Evolutionary conservation across 1,140 invertebrate genomes (phyloP), one percentile per base, ranked within the genome.

Genomic region (Nasonia vitripennis): DNA sequence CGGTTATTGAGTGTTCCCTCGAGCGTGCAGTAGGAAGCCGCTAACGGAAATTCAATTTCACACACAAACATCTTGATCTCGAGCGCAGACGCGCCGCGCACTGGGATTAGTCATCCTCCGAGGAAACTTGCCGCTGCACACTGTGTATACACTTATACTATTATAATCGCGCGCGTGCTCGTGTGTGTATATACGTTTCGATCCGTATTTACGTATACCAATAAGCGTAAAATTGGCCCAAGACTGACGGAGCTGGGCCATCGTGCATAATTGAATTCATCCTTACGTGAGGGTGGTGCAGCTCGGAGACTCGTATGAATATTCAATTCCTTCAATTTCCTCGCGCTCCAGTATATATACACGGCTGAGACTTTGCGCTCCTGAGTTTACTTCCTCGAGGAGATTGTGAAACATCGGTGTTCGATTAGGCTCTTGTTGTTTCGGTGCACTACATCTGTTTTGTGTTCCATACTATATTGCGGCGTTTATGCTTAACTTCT

Each of bases 151-250:
- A 31, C 70, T 27, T 67, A 67, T 67, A 67, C 68, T 11, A 27
- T 71, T 45, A 45, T 45, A 45, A 31, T 20, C 6, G 45, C 34
- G 55, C 71, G 74, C 20, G 81, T 23, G 68, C n/a, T 71, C 23
- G 20, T 48, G 82, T 78, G 68, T 70, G 51, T 84, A 37, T 78
- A 70, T 51, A 74, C 51, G 74, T 78, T 73, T 31, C 78, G 83
- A 80, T 86, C 85, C 88, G 88, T 91, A 92, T 91, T 92, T 91
- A 91, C 90, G 91, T 92, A 14, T 51, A 90, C 90, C 90, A 91
- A 92, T 92, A 91, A 92, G 91, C 91, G 91, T 90, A 89, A 92
- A 92, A 92, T 92, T 92, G 92, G 91, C 89, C 89, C 87, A 62
- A 20, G 91, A 91, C 90, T 89, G 87, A 88, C 55, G 48, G 74